Base-by-base conservation (phyloP, 2,797 vertebrate species). In the Melanogrammus aeglefinus region DNA sequence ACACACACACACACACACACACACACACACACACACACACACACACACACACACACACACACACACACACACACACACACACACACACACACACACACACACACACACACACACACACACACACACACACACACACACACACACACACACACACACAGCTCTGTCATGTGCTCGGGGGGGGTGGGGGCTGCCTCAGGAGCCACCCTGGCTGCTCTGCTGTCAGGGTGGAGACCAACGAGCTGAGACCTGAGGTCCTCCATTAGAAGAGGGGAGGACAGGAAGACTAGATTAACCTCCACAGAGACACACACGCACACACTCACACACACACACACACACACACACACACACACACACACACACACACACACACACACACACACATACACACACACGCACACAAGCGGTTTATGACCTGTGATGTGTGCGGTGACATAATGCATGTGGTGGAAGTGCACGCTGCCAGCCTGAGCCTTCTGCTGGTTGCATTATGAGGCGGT, bases 321-420 rank as follows among this genome's bases (percentile, higher is more conserved):
- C 76, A 74, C 77, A 39, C 44, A 66, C 72, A 41, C 77, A 69
- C 33, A 41, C 77, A 66, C 72, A 70, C 77, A 66, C 6, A 38
- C 77, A 51, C 72, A 74, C 72, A 39, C 76, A 69, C 33, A 41
- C 77, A 66, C 72, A 70, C 77, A 66, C 6, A 38, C 77, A 51
- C 72, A 74, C 72, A 39, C 76, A 77, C 71, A 57, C 41, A 57
- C 47, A 74, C 71, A 57, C 71, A 73, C 44, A 73, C 71, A 57
- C 71, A 73, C 72, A 78, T 41, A 36, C 77, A 36, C 18, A 35
- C 77, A 27, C 77, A 78, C 36, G 29, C 29, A 31, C 29, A 2
- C 31, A 39, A 39, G 10, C 38, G 12, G 24, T 72, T 33, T 51
- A 29, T 63, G 57, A 75, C 74, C 71, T 75, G 70, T 72, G 70